These are phyloP conservation scores for Lithophane ornitopus DNA, from an alignment of 2,888 invertebrate genomes.

Conservation along the genomic window DNA sequence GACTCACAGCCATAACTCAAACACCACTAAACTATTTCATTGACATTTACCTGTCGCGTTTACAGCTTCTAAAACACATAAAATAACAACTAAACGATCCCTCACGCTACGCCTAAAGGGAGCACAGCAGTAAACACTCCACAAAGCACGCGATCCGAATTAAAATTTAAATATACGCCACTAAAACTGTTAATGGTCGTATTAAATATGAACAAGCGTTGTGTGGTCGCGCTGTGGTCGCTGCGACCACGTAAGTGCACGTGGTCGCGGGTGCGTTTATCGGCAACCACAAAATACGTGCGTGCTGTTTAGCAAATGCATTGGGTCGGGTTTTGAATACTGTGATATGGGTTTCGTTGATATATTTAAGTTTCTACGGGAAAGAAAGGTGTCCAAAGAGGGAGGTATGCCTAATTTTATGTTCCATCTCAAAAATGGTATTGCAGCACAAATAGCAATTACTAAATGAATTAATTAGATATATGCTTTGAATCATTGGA, in stretches of 20 bases:
- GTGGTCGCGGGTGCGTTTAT: constrained; percentile 57
- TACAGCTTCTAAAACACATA: constrained; percentile 58
- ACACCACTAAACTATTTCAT: constrained; percentile 32
- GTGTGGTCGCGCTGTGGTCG: constrained; percentile 56
- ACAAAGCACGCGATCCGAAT: constrained; percentile 55
- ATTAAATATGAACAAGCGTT: constrained; percentile 62
- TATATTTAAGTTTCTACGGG: not conserved
- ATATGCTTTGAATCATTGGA: not conserved
- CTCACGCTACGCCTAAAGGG: constrained; percentile 38
- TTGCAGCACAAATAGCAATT: not conserved
- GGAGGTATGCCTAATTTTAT: not conserved
- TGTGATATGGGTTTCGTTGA: not conserved
- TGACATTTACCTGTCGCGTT: constrained; percentile 56
- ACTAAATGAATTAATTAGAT: too few relatives aligned
- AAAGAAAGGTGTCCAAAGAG: not conserved
- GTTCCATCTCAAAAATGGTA: not conserved
- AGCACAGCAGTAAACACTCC: constrained; percentile 50
- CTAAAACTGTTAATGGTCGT: constrained; percentile 56
- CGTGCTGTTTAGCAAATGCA: constrained; percentile 45
- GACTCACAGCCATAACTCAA: constrained; percentile 26
- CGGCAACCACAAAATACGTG: constrained; percentile 51
- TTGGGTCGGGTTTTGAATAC: constrained; percentile 2
- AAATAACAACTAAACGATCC: constrained; percentile 38
- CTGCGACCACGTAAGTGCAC: constrained; percentile 50
- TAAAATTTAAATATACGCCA: constrained; percentile 47